A percentile compares a stretch with the other conserved stretches of the same genome.
phyloP scores from a whole-genome alignment of 2,113 vertebrate genomes.

The Lepidothrix coronata region DNA sequence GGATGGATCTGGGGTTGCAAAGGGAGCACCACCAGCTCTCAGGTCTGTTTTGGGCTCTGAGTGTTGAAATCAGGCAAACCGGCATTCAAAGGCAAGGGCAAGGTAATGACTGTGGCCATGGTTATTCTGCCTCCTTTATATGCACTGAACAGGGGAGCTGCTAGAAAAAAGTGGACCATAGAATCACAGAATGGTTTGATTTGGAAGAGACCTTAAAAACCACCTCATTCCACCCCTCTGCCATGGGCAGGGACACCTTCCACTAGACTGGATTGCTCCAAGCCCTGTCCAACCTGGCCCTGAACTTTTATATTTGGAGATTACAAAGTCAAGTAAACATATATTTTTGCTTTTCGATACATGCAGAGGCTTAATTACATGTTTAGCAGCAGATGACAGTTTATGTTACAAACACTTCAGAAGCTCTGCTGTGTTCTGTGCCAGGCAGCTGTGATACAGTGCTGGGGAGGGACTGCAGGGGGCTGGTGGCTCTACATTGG shows the following conservation, averaged over 20 bases:
- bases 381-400: constrained; percentile 11
- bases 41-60: fast-evolving
- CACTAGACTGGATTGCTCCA: not conserved
- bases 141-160: not conserved
- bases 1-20: not conserved
- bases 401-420: not conserved
- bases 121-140: not conserved
- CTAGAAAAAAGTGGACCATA: not conserved
- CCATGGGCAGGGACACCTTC: not conserved
- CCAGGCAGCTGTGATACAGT: not conserved
- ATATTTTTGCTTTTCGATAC: not conserved
- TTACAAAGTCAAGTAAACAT: not conserved
- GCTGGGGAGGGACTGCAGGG: not conserved
- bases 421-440: not conserved
- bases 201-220: not conserved
- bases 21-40: not conserved
- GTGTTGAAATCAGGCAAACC: not conserved
- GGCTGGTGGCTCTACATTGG: not conserved
- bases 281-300: not conserved
- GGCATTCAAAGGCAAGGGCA: not conserved
- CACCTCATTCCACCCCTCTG: not conserved
- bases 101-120: not conserved
- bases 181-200: not conserved
- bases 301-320: not conserved
- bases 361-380: not conserved